Evolutionary conservation across 2,888 invertebrate species (phyloP).

Genomic region (Macrosiphum euphorbiae): DNA sequence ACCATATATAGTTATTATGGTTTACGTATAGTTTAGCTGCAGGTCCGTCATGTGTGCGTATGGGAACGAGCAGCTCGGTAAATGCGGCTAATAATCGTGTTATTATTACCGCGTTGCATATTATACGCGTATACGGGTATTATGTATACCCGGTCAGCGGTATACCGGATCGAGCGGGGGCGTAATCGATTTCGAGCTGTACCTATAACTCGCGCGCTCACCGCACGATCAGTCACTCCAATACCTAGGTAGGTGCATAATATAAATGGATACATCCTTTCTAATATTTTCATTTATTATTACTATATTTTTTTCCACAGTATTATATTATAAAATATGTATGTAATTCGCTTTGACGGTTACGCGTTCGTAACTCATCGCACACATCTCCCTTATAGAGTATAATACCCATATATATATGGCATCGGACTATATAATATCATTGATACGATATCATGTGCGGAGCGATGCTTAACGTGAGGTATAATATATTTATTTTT

Average conservation of each 20-base stretch:
- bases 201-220: neutral
- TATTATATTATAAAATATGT: neutral
- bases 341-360: neutral
- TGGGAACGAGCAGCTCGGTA: neutral
- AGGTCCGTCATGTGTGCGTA: neutral
- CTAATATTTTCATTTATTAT: conserved; percentile 8
- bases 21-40: neutral
- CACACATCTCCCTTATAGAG: neutral
- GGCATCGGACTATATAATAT: neutral
- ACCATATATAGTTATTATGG: neutral
- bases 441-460: neutral
- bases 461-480: neutral
- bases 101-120: neutral
- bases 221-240: neutral
- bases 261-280: neutral
- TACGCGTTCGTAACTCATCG: neutral
- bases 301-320: neutral
- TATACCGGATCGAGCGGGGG: conserved; percentile 2
- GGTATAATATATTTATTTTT: neutral
- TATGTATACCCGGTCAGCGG: neutral
- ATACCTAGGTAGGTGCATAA: too few relatives aligned
- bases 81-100: neutral
- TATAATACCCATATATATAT: too few relatives aligned
- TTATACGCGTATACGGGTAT: neutral
- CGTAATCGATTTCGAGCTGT: neutral